A percentile compares a stretch with the other conserved stretches of the same genome.
Conservation (phyloP, 2,888 invertebrate species). For the Synergus itoensis region DNA sequence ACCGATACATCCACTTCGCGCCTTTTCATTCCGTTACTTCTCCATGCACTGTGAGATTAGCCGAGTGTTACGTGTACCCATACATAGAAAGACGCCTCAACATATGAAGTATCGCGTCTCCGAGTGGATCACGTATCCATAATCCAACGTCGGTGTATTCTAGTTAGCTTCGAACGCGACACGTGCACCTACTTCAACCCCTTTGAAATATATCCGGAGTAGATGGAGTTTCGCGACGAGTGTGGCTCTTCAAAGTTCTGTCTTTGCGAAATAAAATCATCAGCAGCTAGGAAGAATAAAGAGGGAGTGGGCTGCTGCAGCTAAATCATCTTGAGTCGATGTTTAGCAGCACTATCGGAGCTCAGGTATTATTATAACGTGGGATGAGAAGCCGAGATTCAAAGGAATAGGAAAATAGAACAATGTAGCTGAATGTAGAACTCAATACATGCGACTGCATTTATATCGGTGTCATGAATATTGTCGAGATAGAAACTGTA, state of each 20-base stretch:
- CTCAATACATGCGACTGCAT: conserved; percentile 21
- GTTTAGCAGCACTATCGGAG: neutral
- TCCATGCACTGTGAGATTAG: conserved; percentile 49
- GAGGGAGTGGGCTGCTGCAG: neutral
- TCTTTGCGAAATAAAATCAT: conserved; percentile 21
- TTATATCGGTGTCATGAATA: conserved; percentile 29
- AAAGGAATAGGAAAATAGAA: conserved; percentile 27
- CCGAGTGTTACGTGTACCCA: conserved; percentile 17
- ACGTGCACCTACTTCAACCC: conserved; percentile 39
- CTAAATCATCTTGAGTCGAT: neutral
- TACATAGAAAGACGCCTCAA: conserved; percentile 33
- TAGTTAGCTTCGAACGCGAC: conserved; percentile 14
- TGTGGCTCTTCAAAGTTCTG: conserved; percentile 11
- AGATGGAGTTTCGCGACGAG: neutral
- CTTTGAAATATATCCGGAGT: neutral
- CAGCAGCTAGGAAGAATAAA: neutral
- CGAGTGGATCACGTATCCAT: conserved; percentile 34
- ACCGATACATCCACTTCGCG: conserved; percentile 73
- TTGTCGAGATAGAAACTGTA: conserved; percentile 37
- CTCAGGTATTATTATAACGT: conserved; percentile 2
- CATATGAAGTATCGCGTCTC: conserved; percentile 37
- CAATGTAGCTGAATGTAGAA: conserved; percentile 31
- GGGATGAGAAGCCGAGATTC: conserved; percentile 24
- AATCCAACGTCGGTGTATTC: conserved; percentile 1
- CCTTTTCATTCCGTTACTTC: conserved; percentile 71